Base-by-base conservation (phyloP, 2,888 invertebrate genomes). In the Penaeus monodon region DNA sequence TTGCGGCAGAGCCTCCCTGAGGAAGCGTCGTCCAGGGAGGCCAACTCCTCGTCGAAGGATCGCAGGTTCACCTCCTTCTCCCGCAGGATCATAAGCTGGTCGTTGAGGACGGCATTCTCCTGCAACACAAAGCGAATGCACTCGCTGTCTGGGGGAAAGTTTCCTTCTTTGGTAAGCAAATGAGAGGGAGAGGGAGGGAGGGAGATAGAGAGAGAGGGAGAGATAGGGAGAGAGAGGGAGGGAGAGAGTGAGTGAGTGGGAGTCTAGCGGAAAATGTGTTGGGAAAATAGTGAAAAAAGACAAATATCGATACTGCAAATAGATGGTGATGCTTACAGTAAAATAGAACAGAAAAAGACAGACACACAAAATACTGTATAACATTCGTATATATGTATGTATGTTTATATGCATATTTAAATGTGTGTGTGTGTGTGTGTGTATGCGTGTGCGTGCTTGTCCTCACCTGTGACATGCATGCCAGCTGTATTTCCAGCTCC, bases 51-150 rank as follows among this genome's bases (percentile, higher is more conserved):
- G 20, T 88, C 90, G 74, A 91, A 85, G 3, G 89, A 81, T 49
- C 89, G 83, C 65, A 89, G 81, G 20, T 79, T 88, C 24, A 85
- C 64, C 78, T 90, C 90, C 76, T 86, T 89, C 27, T 89, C 90
- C n/a, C 85, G 87, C 70, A 91, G 70, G 20, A 86, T 85, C 14
- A 81, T 73, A 33, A 91, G 82, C 81, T 90, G 89, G 63, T 90
- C 90, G 74, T 84, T 88, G 4, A 90, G 77, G 27, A 87, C 89
- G n/a, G 81, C 74, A 81, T 90, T 90, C 70, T 91, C 91, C 91
- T 91, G 87, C 17, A 85, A 85, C n/a, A 73, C 77, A 70, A n/a
- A 29, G 38, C 2, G 14, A 27, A 27, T 73, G 12, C 49, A 12
- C 12, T 8, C 49, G 49, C 49, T 12, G 49, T 2, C 49, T 12